Evolutionary conservation across 2,888 invertebrate species (phyloP).

Genomic region (Dyspetes luteomarginatus): DNA sequence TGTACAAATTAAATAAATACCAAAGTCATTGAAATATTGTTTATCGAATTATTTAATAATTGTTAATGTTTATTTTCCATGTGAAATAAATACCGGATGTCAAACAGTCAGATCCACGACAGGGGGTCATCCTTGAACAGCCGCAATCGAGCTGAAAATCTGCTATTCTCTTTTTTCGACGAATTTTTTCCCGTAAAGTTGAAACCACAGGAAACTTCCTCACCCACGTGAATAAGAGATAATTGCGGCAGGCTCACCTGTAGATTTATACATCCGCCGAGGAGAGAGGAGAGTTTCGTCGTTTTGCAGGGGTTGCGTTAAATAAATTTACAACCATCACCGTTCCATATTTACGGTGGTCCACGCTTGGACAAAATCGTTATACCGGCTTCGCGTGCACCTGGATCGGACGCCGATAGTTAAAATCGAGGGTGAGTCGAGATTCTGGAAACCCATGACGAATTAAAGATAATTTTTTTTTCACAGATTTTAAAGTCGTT

Average conservation of each 20-base stretch:
- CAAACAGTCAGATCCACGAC: constrained; percentile 68
- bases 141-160: constrained; percentile 55
- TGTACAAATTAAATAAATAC: no score
- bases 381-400: constrained; percentile 20
- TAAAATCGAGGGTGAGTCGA: constrained; percentile 42
- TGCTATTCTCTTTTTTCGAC: constrained; percentile 68
- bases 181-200: constrained; percentile 63
- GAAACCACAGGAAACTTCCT: constrained; percentile 17
- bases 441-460: constrained; percentile 34
- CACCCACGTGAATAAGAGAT: constrained; percentile 70
- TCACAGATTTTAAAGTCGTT: constrained; percentile 6
- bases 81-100: constrained; percentile 44
- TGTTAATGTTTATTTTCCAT: background rate
- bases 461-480: constrained; percentile 47
- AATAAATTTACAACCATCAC: constrained; percentile 38
- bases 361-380: constrained; percentile 13
- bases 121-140: constrained; percentile 60
- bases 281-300: constrained; percentile 11
- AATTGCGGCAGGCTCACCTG: constrained; percentile 72
- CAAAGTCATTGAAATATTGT: no score
- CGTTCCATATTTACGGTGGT: background rate
- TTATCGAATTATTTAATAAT: constrained; percentile 15
- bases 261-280: constrained; percentile 77
- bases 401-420: constrained; percentile 48
- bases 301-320: constrained; percentile 38